A percentile compares a stretch with the other conserved stretches of the same genome.
Conservation (phyloP, 92 coral and sea anemone genomes). For the Phenganax stokvisi region DNA sequence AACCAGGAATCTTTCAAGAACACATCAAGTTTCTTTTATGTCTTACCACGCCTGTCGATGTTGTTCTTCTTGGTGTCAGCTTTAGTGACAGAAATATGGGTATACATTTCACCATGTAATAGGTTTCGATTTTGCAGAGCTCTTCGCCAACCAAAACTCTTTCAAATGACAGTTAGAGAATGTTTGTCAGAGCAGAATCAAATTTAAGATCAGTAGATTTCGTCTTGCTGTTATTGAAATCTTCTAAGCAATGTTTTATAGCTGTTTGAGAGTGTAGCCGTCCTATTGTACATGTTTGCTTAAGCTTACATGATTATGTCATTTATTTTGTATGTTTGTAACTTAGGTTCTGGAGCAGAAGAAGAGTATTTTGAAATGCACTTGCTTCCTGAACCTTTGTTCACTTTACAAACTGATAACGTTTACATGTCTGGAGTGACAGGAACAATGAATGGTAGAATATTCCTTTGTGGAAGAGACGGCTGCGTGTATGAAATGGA, state of each 20-base stretch:
- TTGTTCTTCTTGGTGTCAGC: slow-evolving; percentile 89
- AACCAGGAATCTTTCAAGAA: slow-evolving; percentile 84
- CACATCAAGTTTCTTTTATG: slow-evolving; percentile 79
- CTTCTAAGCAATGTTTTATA: neutral
- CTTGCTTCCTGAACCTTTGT: slow-evolving; percentile 78
- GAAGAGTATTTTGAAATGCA: slow-evolving; percentile 37
- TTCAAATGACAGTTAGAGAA: too few species aligned
- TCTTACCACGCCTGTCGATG: slow-evolving; percentile 88
- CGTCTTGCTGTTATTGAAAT: neutral
- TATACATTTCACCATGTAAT: slow-evolving; percentile 3
- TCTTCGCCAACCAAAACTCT: too few species aligned
- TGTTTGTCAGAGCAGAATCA: too few species aligned
- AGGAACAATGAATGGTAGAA: slow-evolving; percentile 72
- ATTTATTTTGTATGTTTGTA: neutral
- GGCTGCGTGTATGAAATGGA: slow-evolving; percentile 89
- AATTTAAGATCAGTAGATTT: too few species aligned
- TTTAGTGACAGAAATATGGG: slow-evolving; percentile 74
- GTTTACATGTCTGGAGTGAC: slow-evolving; percentile 79
- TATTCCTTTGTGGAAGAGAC: slow-evolving; percentile 88
- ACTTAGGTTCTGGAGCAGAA: slow-evolving; percentile 11
- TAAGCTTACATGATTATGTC: neutral
- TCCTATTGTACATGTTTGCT: too few species aligned
- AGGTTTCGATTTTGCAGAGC: too few species aligned
- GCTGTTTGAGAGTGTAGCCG: too few species aligned
- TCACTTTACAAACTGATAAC: slow-evolving; percentile 88